phyloP scores from a whole-genome alignment of 1,140 invertebrate genomes.

The Orius insidiosus region DNA sequence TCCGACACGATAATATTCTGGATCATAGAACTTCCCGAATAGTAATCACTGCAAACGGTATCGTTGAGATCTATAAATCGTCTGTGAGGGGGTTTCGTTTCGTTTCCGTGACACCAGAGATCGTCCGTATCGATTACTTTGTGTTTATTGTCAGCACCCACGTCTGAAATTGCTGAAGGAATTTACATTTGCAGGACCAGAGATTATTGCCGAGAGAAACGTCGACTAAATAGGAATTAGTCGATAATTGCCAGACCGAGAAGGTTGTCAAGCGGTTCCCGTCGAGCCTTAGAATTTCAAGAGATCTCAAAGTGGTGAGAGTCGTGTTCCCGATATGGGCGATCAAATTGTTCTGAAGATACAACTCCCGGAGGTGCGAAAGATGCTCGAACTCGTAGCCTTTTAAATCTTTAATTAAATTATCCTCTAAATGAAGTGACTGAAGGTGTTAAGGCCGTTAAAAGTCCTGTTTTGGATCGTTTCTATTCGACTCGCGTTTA shows the following conservation, averaged over 20 bases:
- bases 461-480: slow-evolving; percentile 83
- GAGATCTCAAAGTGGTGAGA: slow-evolving; percentile 51
- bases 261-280: slow-evolving; percentile 67
- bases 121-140: slow-evolving; percentile 59
- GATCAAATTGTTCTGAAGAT: slow-evolving; percentile 73
- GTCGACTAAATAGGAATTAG: slow-evolving; percentile 49
- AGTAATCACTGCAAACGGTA: slow-evolving; percentile 66
- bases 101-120: slow-evolving; percentile 63
- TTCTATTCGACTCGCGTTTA: slow-evolving; percentile 70
- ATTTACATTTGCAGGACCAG: slow-evolving; percentile 81
- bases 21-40: slow-evolving; percentile 60
- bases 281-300: slow-evolving; percentile 65
- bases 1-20: slow-evolving; percentile 67
- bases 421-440: slow-evolving; percentile 70
- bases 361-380: slow-evolving; percentile 58
- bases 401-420: slow-evolving; percentile 56
- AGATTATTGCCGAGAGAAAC: slow-evolving; percentile 60
- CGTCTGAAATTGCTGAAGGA: slow-evolving; percentile 63
- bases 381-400: slow-evolving; percentile 83
- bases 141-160: slow-evolving; percentile 68
- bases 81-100: slow-evolving; percentile 47
- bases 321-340: slow-evolving; percentile 62
- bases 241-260: slow-evolving; percentile 64
- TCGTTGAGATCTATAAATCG: slow-evolving; percentile 63
- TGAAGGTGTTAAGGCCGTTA: slow-evolving; percentile 68